Conservation (phyloP, 2,888 invertebrate species). For the Deilephila elpenor region DNA sequence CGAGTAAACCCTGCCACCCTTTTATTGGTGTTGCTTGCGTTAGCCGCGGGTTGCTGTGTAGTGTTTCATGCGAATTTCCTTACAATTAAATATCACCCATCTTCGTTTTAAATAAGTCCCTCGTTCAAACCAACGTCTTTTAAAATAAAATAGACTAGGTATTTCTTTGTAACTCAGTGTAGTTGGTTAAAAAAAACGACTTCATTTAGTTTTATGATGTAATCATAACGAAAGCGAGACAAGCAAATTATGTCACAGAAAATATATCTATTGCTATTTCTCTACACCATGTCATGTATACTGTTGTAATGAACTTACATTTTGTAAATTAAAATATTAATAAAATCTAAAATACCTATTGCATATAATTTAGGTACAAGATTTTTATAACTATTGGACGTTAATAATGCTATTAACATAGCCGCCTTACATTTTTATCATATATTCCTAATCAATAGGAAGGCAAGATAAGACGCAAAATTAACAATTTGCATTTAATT, state of each 20-base stretch:
- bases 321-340: conserved; percentile 48
- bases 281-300: conserved; percentile 61
- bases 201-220: conserved; percentile 58
- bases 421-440: conserved; percentile 35
- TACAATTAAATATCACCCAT: too few relatives aligned
- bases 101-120: too few relatives aligned
- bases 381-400: conserved; percentile 40
- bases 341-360: conserved; percentile 62
- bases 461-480: conserved; percentile 56
- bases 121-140: too few relatives aligned
- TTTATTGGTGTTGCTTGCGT: too few relatives aligned
- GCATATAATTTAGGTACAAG: conserved; percentile 53
- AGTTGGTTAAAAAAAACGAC: conserved; percentile 41
- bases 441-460: conserved; percentile 36
- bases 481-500: conserved; percentile 45
- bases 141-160: too few relatives aligned
- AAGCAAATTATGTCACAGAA: conserved; percentile 70
- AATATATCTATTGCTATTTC: conserved; percentile 47
- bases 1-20: too few relatives aligned
- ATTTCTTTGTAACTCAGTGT: neutral
- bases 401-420: conserved; percentile 44
- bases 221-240: conserved; percentile 64
- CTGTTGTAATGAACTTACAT: conserved; percentile 42
- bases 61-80: too few relatives aligned
- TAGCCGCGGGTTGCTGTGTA: too few relatives aligned